These are phyloP conservation scores for Galeruca laticollis DNA, from an alignment of 2,888 invertebrate species.

Conservation along the genomic window DNA sequence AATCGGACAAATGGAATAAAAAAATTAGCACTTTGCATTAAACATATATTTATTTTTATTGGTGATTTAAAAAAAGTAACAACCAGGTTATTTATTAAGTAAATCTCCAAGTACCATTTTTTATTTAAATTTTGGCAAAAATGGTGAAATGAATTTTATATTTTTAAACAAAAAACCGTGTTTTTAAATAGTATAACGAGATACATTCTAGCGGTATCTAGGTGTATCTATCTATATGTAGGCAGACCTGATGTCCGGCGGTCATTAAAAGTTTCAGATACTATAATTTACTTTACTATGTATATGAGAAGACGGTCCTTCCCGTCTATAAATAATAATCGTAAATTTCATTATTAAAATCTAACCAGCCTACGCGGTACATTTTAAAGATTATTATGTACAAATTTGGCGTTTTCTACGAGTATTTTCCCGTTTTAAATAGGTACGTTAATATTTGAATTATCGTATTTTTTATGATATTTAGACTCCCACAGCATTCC, in stretches of 20 bases:
- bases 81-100: too few species aligned
- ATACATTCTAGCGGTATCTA: neutral
- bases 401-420: neutral
- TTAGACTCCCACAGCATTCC: too few species aligned
- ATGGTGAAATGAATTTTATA: too few species aligned
- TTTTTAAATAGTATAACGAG: neutral
- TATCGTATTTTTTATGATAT: too few species aligned
- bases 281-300: neutral
- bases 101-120: too few species aligned
- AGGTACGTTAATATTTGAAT: neutral
- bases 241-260: neutral
- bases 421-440: neutral
- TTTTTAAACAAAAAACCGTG: neutral
- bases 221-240: neutral
- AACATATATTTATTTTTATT: too few species aligned
- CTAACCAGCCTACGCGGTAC: neutral
- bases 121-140: too few species aligned
- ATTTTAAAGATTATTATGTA: neutral
- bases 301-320: neutral
- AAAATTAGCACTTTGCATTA: too few species aligned
- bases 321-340: neutral
- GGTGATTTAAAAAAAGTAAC: too few species aligned
- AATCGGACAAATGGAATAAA: too few species aligned
- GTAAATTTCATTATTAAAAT: constrained; percentile 6
- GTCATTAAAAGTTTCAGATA: neutral